Percentiles rank a stretch among this genome's conserved stretches.
Conservation (phyloP, 2,113 vertebrate genomes). For the Syrmaticus mikado region DNA sequence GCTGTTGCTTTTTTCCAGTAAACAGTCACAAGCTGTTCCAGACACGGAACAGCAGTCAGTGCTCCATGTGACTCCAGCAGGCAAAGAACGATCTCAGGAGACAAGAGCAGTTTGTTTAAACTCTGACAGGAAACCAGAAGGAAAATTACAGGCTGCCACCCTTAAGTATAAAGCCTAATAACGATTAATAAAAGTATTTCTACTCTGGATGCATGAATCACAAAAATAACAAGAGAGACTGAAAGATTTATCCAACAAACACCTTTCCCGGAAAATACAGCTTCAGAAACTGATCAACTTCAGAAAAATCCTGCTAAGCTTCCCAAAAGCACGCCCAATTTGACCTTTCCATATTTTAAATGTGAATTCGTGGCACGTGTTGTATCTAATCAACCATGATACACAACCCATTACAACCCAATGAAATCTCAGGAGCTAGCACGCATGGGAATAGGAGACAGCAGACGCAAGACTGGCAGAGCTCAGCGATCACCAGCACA, state of each 20-base stretch:
- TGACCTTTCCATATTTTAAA: neutral
- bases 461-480: neutral
- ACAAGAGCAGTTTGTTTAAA: constrained; percentile 18
- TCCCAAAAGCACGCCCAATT: neutral
- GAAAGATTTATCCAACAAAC: neutral
- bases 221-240: neutral
- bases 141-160: constrained; percentile 24
- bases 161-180: neutral
- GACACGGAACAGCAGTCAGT: constrained; percentile 50
- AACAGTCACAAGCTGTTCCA: constrained; percentile 70
- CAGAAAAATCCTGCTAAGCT: neutral
- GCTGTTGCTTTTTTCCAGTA: constrained; percentile 69
- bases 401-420: neutral
- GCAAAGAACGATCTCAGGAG: constrained; percentile 42
- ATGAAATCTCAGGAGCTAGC: neutral
- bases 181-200: neutral
- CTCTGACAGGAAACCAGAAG: constrained; percentile 28
- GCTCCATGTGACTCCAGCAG: constrained; percentile 41
- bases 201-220: neutral
- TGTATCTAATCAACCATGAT: neutral
- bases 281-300: neutral
- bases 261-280: neutral
- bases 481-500: neutral
- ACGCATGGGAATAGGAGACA: neutral
- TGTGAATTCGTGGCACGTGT: neutral